A percentile compares a stretch with the other conserved stretches of the same genome.
phyloP scores from a whole-genome alignment of 2,888 invertebrate genomes.

The Gasteruption jaculator region DNA sequence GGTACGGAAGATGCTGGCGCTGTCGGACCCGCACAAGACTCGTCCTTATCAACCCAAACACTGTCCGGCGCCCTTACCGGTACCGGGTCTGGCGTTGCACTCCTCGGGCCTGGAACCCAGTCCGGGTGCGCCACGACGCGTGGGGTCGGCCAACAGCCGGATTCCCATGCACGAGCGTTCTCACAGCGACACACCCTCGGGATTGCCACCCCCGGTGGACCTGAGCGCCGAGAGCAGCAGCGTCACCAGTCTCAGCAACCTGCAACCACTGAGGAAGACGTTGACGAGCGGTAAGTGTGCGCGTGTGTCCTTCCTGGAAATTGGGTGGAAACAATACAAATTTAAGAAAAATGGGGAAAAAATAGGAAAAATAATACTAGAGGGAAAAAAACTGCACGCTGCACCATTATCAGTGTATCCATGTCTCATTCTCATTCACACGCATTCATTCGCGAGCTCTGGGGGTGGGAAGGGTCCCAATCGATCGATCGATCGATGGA shows the following conservation, averaged over 20 bases:
- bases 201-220: slow-evolving; percentile 75
- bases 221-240: slow-evolving; percentile 93
- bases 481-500: too few relatives aligned
- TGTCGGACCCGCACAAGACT: slow-evolving; percentile 85
- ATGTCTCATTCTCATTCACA: too few relatives aligned
- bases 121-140: slow-evolving; percentile 55
- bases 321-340: too few relatives aligned
- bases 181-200: slow-evolving; percentile 83
- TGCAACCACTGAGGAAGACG: slow-evolving; percentile 78
- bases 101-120: slow-evolving; percentile 54
- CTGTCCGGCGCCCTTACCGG: slow-evolving; percentile 59
- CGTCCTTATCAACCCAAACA: slow-evolving; percentile 82
- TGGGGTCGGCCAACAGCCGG: slow-evolving; percentile 56
- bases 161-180: slow-evolving; percentile 77
- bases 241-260: slow-evolving; percentile 86
- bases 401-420: too few relatives aligned
- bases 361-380: too few relatives aligned
- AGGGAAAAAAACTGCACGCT: too few relatives aligned
- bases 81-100: slow-evolving; percentile 58
- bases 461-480: too few relatives aligned
- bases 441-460: too few relatives aligned
- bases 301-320: too few relatives aligned
- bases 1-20: slow-evolving; percentile 88
- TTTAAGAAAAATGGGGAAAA: too few relatives aligned
- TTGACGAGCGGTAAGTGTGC: slow-evolving; percentile 62